These are phyloP conservation scores for Ceratina australensis DNA, from an alignment of 1,140 invertebrate genomes.

Conservation along the genomic window DNA sequence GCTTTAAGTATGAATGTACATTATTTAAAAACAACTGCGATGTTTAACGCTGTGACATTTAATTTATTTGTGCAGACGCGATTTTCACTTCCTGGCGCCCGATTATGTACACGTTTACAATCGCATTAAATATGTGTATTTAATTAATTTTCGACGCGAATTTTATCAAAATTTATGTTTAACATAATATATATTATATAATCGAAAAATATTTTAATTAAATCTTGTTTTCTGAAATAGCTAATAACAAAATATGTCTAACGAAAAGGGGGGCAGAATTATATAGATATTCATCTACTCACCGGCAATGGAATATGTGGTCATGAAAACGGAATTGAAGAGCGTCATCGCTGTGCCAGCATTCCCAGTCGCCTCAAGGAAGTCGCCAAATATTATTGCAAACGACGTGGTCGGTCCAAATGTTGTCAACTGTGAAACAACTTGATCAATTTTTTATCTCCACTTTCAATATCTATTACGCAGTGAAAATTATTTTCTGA, in stretches of 20 bases:
- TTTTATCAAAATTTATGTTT: too few relatives aligned
- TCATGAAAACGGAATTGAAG: constrained; percentile 76
- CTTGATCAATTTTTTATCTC: too few relatives aligned
- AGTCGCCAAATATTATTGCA: constrained; percentile 73
- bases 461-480: too few relatives aligned
- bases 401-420: constrained; percentile 71
- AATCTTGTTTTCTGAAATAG: too few relatives aligned
- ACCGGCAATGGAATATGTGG: constrained; percentile 74
- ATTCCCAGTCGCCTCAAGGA: constrained; percentile 70
- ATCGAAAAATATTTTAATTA: too few relatives aligned
- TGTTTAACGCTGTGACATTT: background rate
- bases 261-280: background rate
- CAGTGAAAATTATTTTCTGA: background rate
- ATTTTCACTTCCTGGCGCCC: constrained; percentile 12
- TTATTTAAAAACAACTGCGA: too few relatives aligned
- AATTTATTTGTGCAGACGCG: background rate
- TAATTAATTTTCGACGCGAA: background rate
- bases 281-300: constrained; percentile 23
- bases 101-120: background rate
- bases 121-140: background rate
- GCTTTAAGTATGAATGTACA: too few relatives aligned
- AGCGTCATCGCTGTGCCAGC: constrained; percentile 72
- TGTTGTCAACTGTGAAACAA: constrained; percentile 67
- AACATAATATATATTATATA: too few relatives aligned
- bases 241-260: background rate